Evolutionary conservation across 2,888 invertebrate species (phyloP).

Genomic region (Melitaea athalia): DNA sequence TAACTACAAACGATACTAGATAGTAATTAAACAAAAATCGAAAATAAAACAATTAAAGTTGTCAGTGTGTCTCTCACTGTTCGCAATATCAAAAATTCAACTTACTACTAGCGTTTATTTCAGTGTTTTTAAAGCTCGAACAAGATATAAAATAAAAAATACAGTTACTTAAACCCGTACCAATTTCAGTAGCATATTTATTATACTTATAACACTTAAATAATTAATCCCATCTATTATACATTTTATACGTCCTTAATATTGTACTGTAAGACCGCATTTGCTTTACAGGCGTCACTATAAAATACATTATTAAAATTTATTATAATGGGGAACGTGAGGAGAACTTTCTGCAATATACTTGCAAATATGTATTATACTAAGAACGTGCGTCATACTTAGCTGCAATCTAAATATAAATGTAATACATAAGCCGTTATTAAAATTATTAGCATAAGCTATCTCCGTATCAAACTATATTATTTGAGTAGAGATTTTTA

Average conservation of each 20-base stretch:
- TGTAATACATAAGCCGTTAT: not conserved
- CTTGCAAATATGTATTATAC: not conserved
- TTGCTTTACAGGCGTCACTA: not conserved
- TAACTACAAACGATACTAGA: too few relatives aligned
- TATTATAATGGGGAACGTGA: not conserved
- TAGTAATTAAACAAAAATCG: too few relatives aligned
- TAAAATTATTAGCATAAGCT: not conserved
- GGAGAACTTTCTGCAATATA: not conserved
- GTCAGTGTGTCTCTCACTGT: too few relatives aligned
- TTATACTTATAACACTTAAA: too few relatives aligned
- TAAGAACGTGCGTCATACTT: constrained; percentile 2
- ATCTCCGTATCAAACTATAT: not conserved
- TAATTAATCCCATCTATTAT: not conserved
- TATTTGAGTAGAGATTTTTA: not conserved
- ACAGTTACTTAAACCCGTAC: too few relatives aligned
- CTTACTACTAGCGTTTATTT: too few relatives aligned
- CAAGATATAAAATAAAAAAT: too few relatives aligned
- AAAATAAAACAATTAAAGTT: too few relatives aligned
- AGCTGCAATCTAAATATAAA: not conserved
- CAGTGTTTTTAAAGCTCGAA: too few relatives aligned
- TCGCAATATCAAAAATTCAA: too few relatives aligned
- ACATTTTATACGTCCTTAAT: not conserved
- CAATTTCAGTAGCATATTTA: too few relatives aligned
- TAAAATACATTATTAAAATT: not conserved
- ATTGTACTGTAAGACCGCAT: not conserved